Conservation (phyloP, 2,113 vertebrate species). For the Oceanodroma tethys region DNA sequence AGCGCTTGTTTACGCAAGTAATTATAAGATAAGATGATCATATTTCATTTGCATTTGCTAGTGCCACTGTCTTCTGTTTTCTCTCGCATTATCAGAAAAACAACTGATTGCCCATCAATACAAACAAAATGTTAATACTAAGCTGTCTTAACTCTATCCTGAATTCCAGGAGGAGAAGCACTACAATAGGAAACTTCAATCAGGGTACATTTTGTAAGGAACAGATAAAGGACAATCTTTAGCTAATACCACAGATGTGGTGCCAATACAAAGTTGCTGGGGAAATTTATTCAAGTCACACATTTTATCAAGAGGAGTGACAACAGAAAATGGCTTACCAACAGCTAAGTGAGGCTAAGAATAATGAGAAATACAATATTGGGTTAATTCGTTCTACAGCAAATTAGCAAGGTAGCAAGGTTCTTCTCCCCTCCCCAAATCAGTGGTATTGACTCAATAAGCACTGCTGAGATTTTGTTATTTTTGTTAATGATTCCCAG, state of each 20-base stretch:
- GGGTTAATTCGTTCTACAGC: not conserved
- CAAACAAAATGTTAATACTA: not conserved
- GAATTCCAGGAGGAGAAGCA: not conserved
- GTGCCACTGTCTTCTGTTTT: not conserved
- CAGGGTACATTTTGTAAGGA: not conserved
- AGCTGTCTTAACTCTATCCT: not conserved
- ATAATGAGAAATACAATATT: not conserved
- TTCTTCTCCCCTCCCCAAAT: not conserved
- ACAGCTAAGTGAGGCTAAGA: not conserved
- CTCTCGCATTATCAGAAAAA: not conserved
- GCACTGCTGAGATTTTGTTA: not conserved
- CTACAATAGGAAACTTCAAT: not conserved
- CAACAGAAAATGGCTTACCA: not conserved
- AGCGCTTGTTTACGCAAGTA: not conserved
- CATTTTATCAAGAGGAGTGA: not conserved
- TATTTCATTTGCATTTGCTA: not conserved
- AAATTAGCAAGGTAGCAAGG: not conserved
- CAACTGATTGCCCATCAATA: constrained; percentile 7
- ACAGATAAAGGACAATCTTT: constrained; percentile 20
- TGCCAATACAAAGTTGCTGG: constrained; percentile 3
- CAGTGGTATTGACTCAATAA: not conserved
- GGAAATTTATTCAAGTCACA: constrained; percentile 60
- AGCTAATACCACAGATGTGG: not conserved
- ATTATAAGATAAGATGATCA: constrained; percentile 29
- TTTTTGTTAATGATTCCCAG: not conserved